Base-by-base conservation (phyloP, 1,140 invertebrate species). In the Physella acuta region DNA sequence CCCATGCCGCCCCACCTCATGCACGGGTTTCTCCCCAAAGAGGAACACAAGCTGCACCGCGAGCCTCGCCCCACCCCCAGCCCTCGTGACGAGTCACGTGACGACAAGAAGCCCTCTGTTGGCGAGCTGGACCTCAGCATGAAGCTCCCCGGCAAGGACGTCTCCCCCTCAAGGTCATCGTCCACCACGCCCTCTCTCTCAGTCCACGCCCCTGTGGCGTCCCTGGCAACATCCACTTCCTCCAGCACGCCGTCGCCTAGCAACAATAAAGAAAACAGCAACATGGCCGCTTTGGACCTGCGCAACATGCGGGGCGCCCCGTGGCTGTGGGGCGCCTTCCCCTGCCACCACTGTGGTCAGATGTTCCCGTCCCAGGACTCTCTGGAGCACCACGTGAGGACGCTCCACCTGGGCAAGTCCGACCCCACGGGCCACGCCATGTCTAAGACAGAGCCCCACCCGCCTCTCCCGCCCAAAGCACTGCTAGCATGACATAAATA, bases 341-440 rank as follows among this genome's bases (percentile, higher is more conserved):
- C 78, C 73, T 69, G 86, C 71, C 83, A 84, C 68, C 58, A 85
- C n/a, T 86, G 85, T 74, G 84, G 76, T 55, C 81, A 85, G 69
- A 79, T 79, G 20, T 85, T 82, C 72, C 73, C 79, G 20, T 82
- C 84, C 24, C 75, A 80, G 28, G 72, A 72, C 5, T 78, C 85
- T 5, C 71, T 86, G 3, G 85, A 86, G 55, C 75, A 82, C 33
- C 85, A 86, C 72, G 71, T 85, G 30, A 78, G 84, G 72, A 74
- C 74, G 11, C 82, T 83, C 65, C 77, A 82, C 56, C 39, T 78
- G 34, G 69, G 68, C 49, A 74, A 73, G 3, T 49, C 68, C 51
- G 36, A 66, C 52, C 67, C 64, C 49, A 66, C 67, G 64, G 30
- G 14, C 34, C 56, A 63, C 52, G 24, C 51, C 20, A 20, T 34